Percentiles rank a stretch among this genome's conserved stretches.
phyloP scores from a whole-genome alignment of 1,140 invertebrate genomes.

The Calosoma granatense region DNA sequence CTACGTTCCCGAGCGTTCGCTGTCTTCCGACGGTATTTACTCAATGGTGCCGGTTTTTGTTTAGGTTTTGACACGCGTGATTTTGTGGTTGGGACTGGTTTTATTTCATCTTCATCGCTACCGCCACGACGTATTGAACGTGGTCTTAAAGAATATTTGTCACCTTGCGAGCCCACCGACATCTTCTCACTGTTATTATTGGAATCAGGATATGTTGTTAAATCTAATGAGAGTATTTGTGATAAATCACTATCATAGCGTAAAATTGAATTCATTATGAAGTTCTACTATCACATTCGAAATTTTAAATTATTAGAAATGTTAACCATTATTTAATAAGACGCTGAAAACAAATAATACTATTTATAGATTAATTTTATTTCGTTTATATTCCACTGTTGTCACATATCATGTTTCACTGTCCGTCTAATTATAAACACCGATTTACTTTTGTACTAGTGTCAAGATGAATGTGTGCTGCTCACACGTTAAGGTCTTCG shows the following conservation, averaged over 20 bases:
- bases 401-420: not conserved
- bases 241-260: conserved; percentile 27
- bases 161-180: conserved; percentile 19
- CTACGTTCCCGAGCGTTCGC: conserved; percentile 79
- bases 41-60: conserved; percentile 67
- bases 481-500: not conserved
- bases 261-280: not conserved
- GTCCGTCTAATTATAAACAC: not conserved
- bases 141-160: conserved; percentile 31
- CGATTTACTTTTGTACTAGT: too few species aligned
- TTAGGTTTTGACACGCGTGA: conserved; percentile 38
- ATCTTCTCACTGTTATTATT: conserved; percentile 24
- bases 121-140: conserved; percentile 22
- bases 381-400: not conserved
- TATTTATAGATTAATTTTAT: too few species aligned
- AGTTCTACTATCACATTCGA: too few species aligned
- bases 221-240: conserved; percentile 23
- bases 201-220: conserved; percentile 21
- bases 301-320: not conserved
- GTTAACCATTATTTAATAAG: too few species aligned
- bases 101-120: conserved; percentile 15
- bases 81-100: not conserved
- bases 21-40: conserved; percentile 81
- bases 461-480: not conserved
- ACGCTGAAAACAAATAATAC: too few species aligned